phyloP scores from a whole-genome alignment of 2,113 vertebrate genomes.

The Panthera uncia region DNA sequence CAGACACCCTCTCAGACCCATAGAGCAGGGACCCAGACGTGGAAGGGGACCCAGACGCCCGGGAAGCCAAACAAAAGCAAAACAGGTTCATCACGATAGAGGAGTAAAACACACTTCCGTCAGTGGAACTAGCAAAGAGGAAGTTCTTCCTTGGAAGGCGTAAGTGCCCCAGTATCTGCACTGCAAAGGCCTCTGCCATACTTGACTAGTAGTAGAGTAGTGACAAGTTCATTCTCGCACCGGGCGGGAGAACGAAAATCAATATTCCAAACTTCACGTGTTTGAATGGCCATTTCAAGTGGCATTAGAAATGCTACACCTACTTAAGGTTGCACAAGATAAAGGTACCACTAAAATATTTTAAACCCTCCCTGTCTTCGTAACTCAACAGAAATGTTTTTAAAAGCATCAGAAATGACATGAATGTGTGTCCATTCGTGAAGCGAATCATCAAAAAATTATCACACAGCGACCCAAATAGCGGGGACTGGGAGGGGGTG shows the following conservation, averaged over 20 bases:
- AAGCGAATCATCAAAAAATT: conserved; percentile 5
- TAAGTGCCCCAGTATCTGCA: not conserved
- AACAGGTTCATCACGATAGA: not conserved
- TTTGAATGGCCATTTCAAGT: not conserved
- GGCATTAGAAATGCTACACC: not conserved
- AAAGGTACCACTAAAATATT: not conserved
- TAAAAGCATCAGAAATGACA: not conserved
- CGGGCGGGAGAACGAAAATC: not conserved
- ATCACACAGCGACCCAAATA: not conserved
- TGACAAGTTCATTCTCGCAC: not conserved
- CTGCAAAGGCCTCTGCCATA: not conserved
- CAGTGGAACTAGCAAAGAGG: not conserved
- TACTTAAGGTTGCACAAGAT: not conserved
- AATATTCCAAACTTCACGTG: not conserved
- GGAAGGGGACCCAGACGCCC: not conserved
- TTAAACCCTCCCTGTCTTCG: not conserved
- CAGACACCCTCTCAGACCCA: not conserved
- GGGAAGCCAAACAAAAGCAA: not conserved
- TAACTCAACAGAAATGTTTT: not conserved
- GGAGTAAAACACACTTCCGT: not conserved
- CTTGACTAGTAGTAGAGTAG: not conserved
- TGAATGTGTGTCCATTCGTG: not conserved
- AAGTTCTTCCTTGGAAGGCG: not conserved
- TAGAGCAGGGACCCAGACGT: not conserved
- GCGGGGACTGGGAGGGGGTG: not conserved